Conservation (phyloP, 2,888 invertebrate genomes). For the Pinctada fucata region DNA sequence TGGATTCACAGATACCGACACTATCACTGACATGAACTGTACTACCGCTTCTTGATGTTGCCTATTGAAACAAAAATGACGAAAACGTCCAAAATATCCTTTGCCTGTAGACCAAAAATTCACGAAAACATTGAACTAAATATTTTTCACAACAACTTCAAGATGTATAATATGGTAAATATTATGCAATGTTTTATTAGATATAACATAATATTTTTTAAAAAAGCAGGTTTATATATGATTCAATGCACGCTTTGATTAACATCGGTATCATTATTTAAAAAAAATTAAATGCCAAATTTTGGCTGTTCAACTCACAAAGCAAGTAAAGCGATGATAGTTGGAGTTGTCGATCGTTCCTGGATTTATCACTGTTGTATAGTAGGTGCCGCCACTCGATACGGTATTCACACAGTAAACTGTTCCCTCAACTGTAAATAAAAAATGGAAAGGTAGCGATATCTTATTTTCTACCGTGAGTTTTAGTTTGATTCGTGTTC, state of each 20-base stretch:
- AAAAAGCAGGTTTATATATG: no score
- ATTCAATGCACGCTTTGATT: no score
- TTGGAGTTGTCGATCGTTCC: conserved; percentile 25
- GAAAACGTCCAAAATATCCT: not conserved
- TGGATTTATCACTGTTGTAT: conserved; percentile 23
- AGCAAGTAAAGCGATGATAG: conserved; percentile 24
- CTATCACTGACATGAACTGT: conserved; percentile 15
- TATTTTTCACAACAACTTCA: no score
- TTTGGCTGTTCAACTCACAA: conserved; percentile 12
- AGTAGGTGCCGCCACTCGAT: conserved; percentile 5
- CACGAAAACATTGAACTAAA: no score
- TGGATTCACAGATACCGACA: conserved; percentile 14
- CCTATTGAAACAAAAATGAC: conserved; percentile 7
- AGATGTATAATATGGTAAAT: no score
- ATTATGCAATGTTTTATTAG: no score
- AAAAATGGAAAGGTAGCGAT: no score
- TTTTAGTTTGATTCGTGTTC: no score
- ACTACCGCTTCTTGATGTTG: conserved; percentile 9
- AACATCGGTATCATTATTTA: no score
- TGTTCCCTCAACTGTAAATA: conserved; percentile 18
- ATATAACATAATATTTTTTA: no score
- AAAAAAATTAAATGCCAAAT: no score
- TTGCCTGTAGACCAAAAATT: not conserved
- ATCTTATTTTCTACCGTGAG: no score
- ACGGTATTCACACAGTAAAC: conserved; percentile 28